Base-by-base conservation (phyloP, 2,797 vertebrate species). In the Vipera ursinii region DNA sequence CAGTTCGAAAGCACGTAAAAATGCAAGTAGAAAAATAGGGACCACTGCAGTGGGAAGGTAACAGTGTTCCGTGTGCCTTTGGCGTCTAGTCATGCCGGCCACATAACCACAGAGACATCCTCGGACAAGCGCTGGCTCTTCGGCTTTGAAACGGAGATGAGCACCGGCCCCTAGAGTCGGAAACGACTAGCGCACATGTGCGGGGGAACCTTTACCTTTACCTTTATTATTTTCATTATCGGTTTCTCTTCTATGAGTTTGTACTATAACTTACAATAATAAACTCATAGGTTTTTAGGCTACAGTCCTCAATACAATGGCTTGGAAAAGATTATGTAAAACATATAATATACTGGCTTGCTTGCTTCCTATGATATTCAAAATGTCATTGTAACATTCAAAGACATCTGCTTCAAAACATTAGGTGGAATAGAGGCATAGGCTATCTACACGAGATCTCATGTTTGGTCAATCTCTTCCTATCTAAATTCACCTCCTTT, bases 401-500 rank as follows among this genome's bases (percentile, higher is more conserved):
- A 3, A 86, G 92, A 93, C 87, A 92, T 94, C 32, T 51, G 91
- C n/a, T 92, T 86, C 95, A 95, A 94, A 85, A 69, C 94, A 94
- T 88, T 26, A 24, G 61, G 95, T 88, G 38, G 93, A 94, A 89
- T 65, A 95, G 63, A 94, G 69, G 53, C 91, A 32, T 38, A 63
- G 38, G 57, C 48, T 61, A 88, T 91, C 59, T 88, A 61, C 56
- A 88, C 48, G 6, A 53, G 55, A 88, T 12, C 5, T 17, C 44
- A 91, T 53, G 87, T 90, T 95, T 92, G 91, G 85, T 90, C 93
- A 92, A 20, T 89, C 12, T 20, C 96, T 96, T 96, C 86, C 90
- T 93, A 96, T 95, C 96, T 97, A 95, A 96, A 89, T 89, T 91
- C 88, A 92, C 93, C 95, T 97, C 95, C 92, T 88, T 85, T 86